Percentiles rank a stretch among this genome's conserved stretches.
Evolutionary conservation across 2,113 vertebrate species (phyloP).

Genomic region (Osmerus eperlanus): DNA sequence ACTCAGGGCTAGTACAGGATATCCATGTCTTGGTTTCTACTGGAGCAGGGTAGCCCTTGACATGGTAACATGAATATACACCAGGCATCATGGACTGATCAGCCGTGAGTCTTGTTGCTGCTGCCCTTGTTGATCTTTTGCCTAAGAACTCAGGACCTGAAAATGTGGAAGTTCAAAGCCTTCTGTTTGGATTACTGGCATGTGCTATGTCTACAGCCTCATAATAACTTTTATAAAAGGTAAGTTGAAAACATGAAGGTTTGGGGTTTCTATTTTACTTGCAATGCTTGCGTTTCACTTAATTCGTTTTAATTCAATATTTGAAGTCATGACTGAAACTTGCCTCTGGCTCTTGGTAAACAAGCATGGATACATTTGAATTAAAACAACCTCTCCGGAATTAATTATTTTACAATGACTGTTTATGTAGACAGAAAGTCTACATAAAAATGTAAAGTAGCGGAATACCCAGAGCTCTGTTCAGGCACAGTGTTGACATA

Average conservation of each 20-base stretch:
- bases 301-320: background rate
- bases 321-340: background rate
- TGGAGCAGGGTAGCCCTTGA: constrained; percentile 13
- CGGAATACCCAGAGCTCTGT: constrained; percentile 1
- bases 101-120: background rate
- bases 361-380: constrained; percentile 25
- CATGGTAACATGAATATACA: background rate
- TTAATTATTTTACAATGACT: constrained; percentile 5
- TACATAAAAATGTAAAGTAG: too few relatives aligned
- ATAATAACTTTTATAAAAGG: constrained; percentile 91
- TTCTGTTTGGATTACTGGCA: constrained; percentile 99
- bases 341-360: constrained; percentile 4
- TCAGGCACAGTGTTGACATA: constrained; percentile 21
- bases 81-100: background rate
- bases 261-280: background rate
- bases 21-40: constrained; percentile 10
- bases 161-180: constrained; percentile 94
- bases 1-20: constrained; percentile 10
- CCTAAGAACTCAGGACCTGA: constrained; percentile 22
- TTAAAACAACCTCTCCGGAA: constrained; percentile 3
- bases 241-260: constrained; percentile 62
- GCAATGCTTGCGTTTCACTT: background rate
- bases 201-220: constrained; percentile 91
- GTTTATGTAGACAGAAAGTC: constrained; percentile 22
- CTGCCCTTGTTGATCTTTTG: constrained; percentile 39